Base-by-base conservation (phyloP, 2,888 invertebrate species). In the Fabriciana adippe region DNA sequence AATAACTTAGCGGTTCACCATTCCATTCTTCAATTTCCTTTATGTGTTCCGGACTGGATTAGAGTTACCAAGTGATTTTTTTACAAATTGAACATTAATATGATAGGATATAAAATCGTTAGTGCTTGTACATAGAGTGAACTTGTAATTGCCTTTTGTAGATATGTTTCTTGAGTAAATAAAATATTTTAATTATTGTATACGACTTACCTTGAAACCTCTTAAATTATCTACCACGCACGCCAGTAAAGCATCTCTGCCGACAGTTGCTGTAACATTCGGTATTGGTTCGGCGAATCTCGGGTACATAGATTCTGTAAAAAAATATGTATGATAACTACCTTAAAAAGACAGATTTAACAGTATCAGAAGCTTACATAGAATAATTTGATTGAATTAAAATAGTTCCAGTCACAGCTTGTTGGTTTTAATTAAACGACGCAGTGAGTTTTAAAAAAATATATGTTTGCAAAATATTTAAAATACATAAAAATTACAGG, bases 151-250 rank as follows among this genome's bases (percentile, higher is more conserved):
- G 35, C 1, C 35, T 41, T 41, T 41, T 53, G 18, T 13, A 18
- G 8, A 51, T 51, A n/a, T 16, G 14, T 50, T n/a, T 51, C 35
- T 16, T 35, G 11, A 51, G 18, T 41, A 4, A 26, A 26, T 26
- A 4, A 4, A 26, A 26, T 26, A 26, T 26, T 26, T 26, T 26
- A 26, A 26, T 4, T 26, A 26, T 35, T 6, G 6, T 31, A 63
- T 14, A 63, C 26, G 11, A 4, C 3, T 60, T 93, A 97, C 98
- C 95, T 97, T 97, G 86, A 96, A 97, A 76, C 95, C 95, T 85
- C 96, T 95, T 70, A 98, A 94, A 89, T 97, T 97, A 88, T 97
- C 97, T 67, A 98, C 97, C 73, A 97, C 96, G 84, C 98, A 98
- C 62, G 97, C 96, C 75, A 98, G 93, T 64, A 97, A 89, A 16